Percentiles rank a stretch among this genome's conserved stretches.
These are phyloP conservation scores for Myiozetetes cayanensis DNA, from an alignment of 2,113 vertebrate species.

Conservation along the genomic window DNA sequence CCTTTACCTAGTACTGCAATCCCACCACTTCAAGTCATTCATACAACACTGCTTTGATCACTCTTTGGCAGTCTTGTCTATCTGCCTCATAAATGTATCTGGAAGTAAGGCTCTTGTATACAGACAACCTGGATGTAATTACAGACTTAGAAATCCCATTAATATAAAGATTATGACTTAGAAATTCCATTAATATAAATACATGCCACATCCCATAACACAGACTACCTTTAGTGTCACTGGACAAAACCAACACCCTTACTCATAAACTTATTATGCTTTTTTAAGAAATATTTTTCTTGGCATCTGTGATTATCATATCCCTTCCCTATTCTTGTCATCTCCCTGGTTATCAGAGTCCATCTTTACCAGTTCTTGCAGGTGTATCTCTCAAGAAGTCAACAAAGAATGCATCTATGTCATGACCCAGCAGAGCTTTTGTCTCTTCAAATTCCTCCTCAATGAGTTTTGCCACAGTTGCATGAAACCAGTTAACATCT, in stretches of 20 bases:
- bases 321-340: not conserved
- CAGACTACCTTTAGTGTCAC: not conserved
- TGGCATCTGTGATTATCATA: not conserved
- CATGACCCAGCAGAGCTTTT: slow-evolving; percentile 66
- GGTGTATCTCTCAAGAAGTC: slow-evolving; percentile 91
- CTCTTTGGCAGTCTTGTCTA: not conserved
- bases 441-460: slow-evolving; percentile 77
- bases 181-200: not conserved
- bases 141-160: not conserved
- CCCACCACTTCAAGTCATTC: not conserved
- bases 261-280: not conserved
- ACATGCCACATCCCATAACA: not conserved
- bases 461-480: slow-evolving; percentile 75
- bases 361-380: slow-evolving; percentile 81
- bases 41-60: not conserved
- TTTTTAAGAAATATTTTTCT: not conserved
- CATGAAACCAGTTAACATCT: slow-evolving; percentile 90
- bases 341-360: not conserved
- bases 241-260: not conserved
- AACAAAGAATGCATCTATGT: slow-evolving; percentile 85
- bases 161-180: not conserved
- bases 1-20: not conserved
- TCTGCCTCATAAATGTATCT: not conserved
- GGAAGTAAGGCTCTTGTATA: not conserved
- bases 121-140: not conserved